Evolutionary conservation across 1,140 invertebrate species (phyloP), one percentile per base, ranked within the genome.

Genomic region (Trachymyrmex septentrionalis): DNA sequence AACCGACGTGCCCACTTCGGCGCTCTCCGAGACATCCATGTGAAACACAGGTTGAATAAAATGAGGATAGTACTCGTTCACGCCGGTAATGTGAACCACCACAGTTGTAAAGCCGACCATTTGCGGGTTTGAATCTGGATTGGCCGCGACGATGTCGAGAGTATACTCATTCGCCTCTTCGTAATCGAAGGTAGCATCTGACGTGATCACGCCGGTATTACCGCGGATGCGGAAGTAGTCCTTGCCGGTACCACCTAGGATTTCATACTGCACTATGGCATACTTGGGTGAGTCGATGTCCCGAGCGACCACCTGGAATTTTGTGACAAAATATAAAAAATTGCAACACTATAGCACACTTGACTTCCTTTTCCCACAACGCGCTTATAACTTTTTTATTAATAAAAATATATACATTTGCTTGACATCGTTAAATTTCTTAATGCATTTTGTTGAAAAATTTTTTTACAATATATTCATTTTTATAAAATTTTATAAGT

Each of bases 221-320:
- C 96, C 92, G 93, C 98, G 96, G 34, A 99, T 97, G 7, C 94
- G 94, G 92, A 99, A 99, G 24, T 97, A 95, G 34, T 97, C 97
- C 89, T 97, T 96, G 27, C 97, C 98, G 27, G 96, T 96, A 6
- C 97, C 97, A 59, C 97, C 97, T 21, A 97, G 96, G 63, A 99
- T 97, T 9, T 97, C 97, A 93, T 99, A 99, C 82, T 98, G 97
- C 27, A 99, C 97, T 2, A 98, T 96, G 0, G 98, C 97, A 95
- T 99, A 99, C 89, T 98, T 98, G 0, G 98, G 97, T 1, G 98
- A 99, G 95, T 99, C 99, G 16, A 97, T 97, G 95, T 99, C 99
- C 14, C 95, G 96, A 0, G 99, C 99, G 80, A 96, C 95, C 1
- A 98, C 96, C 90, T 91, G 77, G 2, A 81, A 81, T 16, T 50